These are phyloP conservation scores for Nasonia giraulti DNA, from an alignment of 1,140 invertebrate genomes.

Conservation along the genomic window DNA sequence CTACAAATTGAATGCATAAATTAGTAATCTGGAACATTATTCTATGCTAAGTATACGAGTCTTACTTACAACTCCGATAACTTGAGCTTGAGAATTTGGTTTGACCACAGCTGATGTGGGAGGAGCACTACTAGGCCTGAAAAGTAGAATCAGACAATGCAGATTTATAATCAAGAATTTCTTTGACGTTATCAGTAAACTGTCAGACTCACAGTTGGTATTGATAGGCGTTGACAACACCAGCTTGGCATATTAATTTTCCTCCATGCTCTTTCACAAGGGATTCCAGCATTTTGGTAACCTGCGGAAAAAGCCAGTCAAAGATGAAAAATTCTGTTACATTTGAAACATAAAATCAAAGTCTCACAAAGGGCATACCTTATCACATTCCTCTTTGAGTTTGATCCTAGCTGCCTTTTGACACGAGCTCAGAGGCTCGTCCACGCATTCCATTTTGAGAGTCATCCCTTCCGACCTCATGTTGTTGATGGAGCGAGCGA, in stretches of 20 bases:
- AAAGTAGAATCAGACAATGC: conserved; percentile 48
- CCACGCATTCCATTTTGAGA: conserved; percentile 80
- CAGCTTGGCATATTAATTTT: conserved; percentile 66
- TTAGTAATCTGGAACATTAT: background rate
- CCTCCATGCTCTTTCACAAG: conserved; percentile 69
- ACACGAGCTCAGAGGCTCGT: conserved; percentile 79
- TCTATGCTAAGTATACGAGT: background rate
- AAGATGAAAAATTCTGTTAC: conserved; percentile 5
- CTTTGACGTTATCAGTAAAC: conserved; percentile 20
- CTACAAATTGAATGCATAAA: conserved; percentile 45
- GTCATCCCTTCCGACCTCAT: conserved; percentile 70
- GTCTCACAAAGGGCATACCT: conserved; percentile 53
- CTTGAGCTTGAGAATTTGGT: conserved; percentile 57
- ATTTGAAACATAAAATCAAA: conserved; percentile 24
- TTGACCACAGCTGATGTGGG: conserved; percentile 56
- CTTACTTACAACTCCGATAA: conserved; percentile 65
- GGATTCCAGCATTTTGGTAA: conserved; percentile 65
- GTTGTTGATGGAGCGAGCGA: conserved; percentile 59
- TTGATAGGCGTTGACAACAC: conserved; percentile 67
- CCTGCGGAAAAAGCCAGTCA: conserved; percentile 52
- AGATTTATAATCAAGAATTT: conserved; percentile 20
- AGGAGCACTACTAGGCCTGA: conserved; percentile 59
- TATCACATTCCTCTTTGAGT: conserved; percentile 71
- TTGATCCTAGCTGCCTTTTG: conserved; percentile 77
- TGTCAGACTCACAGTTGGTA: conserved; percentile 66